Evolutionary conservation across 2,113 vertebrate species (phyloP), one percentile per base, ranked within the genome.

Genomic region (Xenopus borealis): DNA sequence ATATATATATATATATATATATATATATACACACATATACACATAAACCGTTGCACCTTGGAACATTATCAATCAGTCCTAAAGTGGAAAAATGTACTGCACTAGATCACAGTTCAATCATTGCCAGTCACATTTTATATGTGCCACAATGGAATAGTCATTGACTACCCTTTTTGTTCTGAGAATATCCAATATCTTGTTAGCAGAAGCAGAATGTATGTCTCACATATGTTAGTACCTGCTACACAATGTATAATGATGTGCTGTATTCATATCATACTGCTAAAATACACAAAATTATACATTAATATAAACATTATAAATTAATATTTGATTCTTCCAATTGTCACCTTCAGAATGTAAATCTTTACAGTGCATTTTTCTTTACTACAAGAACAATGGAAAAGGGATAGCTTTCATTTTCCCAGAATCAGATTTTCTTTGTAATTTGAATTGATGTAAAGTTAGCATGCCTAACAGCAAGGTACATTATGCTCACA

Each of bases 391-490:
- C 11, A 18, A 70, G 18, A 58, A 12, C 10, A 47, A 71, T 52
- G n/a, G 45, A 50, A 63, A 33, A 72, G 20, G 12, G 16, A 63
- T 23, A 13, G 9, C 45, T 72, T 30, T 62, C 53, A 57, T 57
- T 44, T 11, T 27, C 23, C 23, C 23, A 27, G 16, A 10, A 16
- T 62, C 19, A 46, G 59, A 52, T 18, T 17, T 30, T 11, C 44
- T 46, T 61, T 61, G 30, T 44, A 46, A 30, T 20, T 13, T 64
- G 62, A 50, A 44, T 40, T 72, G 17, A 13, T 53, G 62, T 45
- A 72, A 19, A 72, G 20, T 16, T 50, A 71, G 27, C 12, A 8
- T 44, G 16, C 17, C 16, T 44, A n/a, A n/a, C 12, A 16, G 10
- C 9, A 23, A 50, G 55, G 44, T 27, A 27, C 23, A 27, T 23